A percentile compares a stretch with the other conserved stretches of the same genome.
These are phyloP conservation scores for Myotis vivesi DNA, from an alignment of 2,797 vertebrate genomes.

Conservation along the genomic window DNA sequence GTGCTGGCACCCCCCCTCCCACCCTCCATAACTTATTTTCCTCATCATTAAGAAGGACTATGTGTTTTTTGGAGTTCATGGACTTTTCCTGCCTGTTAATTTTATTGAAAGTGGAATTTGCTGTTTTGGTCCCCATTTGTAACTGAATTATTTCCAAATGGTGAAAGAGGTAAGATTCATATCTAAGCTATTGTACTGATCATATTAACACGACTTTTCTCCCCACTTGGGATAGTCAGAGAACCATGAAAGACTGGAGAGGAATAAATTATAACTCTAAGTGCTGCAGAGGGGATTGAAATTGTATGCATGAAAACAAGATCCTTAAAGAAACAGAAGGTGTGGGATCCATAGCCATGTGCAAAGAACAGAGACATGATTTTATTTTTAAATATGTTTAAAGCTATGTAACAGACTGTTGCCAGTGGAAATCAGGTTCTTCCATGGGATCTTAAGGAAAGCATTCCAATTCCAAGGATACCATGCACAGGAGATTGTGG, in stretches of 20 bases:
- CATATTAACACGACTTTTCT: neutral
- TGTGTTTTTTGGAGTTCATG: neutral
- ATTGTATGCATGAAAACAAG: neutral
- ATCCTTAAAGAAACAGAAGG: neutral
- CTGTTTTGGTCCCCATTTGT: neutral
- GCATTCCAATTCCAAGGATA: too few species aligned
- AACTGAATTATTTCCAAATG: neutral
- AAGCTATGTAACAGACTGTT: neutral
- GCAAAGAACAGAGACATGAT: neutral
- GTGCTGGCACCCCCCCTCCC: too few species aligned
- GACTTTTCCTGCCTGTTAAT: neutral
- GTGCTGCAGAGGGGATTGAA: neutral
- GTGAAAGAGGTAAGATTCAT: neutral
- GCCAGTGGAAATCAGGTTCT: too few species aligned
- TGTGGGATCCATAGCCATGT: neutral
- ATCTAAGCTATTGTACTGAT: neutral
- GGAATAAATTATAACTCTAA: constrained; percentile 4
- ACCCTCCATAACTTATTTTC: too few species aligned
- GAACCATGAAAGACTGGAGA: neutral
- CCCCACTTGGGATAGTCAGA: neutral
- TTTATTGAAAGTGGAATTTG: neutral
- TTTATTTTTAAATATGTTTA: neutral
- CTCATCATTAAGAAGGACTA: neutral
- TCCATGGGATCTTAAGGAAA: too few species aligned
- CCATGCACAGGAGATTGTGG: too few species aligned